These are phyloP conservation scores for Erythrolamprus reginae DNA, from an alignment of 2,113 vertebrate species.

Conservation along the genomic window DNA sequence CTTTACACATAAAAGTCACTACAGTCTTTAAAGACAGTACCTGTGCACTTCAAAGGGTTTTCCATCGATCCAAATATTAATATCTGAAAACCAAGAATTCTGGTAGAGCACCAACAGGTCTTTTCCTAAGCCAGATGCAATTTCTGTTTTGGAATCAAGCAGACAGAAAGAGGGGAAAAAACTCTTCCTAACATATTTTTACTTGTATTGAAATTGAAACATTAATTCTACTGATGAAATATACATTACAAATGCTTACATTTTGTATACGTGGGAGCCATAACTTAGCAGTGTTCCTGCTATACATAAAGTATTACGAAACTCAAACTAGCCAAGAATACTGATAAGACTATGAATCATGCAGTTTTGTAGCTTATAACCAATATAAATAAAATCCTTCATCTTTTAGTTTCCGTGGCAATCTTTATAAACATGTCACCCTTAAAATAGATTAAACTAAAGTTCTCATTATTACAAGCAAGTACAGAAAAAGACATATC, in stretches of 20 bases:
- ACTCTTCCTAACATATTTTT: not conserved
- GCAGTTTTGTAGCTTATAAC: not conserved
- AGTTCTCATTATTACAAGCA: not conserved
- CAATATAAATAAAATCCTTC: not conserved
- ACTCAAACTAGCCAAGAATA: not conserved
- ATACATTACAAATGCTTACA: not conserved
- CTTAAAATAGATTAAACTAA: not conserved
- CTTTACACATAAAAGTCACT: not conserved
- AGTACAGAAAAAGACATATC: not conserved
- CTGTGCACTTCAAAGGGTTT: slow-evolving; percentile 85
- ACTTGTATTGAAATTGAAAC: not conserved
- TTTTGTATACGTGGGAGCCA: not conserved
- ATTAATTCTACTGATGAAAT: not conserved
- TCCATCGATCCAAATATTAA: slow-evolving; percentile 80
- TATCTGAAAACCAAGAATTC: slow-evolving; percentile 77
- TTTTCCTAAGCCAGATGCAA: slow-evolving; percentile 81
- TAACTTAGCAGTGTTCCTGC: not conserved
- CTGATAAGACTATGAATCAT: not conserved
- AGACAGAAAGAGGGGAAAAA: slow-evolving; percentile 41
- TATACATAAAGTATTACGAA: not conserved
- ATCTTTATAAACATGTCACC: not conserved
- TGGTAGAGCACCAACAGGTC: slow-evolving; percentile 81
- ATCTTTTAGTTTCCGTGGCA: not conserved
- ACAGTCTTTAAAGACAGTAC: slow-evolving; percentile 59
- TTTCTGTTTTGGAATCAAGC: slow-evolving; percentile 66